Evolutionary conservation across 2,888 invertebrate species (phyloP).

Genomic region (Drosophila birchii): DNA sequence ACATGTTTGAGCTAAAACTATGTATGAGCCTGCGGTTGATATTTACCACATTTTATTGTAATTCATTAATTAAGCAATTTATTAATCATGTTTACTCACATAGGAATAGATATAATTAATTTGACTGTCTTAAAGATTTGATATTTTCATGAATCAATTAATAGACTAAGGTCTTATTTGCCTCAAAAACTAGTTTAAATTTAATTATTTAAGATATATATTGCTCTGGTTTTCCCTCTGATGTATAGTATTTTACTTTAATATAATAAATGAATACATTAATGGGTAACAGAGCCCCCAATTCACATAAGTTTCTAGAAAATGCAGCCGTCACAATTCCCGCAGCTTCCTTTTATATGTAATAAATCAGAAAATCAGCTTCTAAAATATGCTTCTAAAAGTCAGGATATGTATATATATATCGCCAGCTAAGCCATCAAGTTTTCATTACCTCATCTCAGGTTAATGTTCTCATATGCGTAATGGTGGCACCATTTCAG

Average conservation of each 20-base stretch:
- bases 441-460: constrained; percentile 34
- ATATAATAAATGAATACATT: too few species aligned
- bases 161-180: neutral
- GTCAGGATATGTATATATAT: neutral
- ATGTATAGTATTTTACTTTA: too few species aligned
- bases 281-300: too few species aligned
- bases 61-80: neutral
- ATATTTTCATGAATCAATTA: neutral
- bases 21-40: neutral
- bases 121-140: neutral
- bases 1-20: neutral
- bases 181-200: neutral
- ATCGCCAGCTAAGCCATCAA: constrained; percentile 18
- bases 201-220: neutral
- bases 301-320: too few species aligned
- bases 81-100: too few species aligned
- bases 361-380: neutral
- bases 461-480: constrained; percentile 32
- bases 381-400: neutral
- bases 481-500: constrained; percentile 36
- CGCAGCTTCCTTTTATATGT: neutral
- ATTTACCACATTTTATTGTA: neutral
- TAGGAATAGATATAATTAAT: too few species aligned
- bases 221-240: too few species aligned
- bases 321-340: neutral